These are phyloP conservation scores for Rhinoptilus africanus DNA, from an alignment of 2,113 vertebrate species.

Conservation along the genomic window DNA sequence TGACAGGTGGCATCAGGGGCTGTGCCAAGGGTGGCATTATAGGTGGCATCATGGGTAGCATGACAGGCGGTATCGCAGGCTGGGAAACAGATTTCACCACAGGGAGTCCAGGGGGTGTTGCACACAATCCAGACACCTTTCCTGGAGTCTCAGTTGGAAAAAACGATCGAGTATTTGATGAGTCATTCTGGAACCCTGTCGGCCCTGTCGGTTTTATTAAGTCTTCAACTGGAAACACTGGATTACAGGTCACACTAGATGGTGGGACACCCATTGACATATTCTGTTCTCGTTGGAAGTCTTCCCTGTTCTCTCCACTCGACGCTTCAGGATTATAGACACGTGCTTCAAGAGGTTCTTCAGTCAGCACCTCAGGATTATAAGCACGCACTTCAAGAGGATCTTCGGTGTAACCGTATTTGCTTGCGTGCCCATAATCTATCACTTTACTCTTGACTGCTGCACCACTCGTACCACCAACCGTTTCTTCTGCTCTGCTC, in stretches of 20 bases:
- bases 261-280: constrained; percentile 12
- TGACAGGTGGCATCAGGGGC: constrained; percentile 57
- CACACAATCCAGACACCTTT: constrained; percentile 64
- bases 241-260: constrained; percentile 15
- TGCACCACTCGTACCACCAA: constrained; percentile 63
- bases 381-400: constrained; percentile 68
- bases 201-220: constrained; percentile 45
- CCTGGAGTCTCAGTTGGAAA: constrained; percentile 60
- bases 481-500: constrained; percentile 60
- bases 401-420: constrained; percentile 78
- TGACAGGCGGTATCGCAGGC: not conserved
- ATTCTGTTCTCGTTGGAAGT: constrained; percentile 58
- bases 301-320: constrained; percentile 57
- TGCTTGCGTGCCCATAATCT: constrained; percentile 92
- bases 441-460: constrained; percentile 84
- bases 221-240: constrained; percentile 69
- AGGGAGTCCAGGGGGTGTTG: constrained; percentile 38
- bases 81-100: constrained; percentile 59
- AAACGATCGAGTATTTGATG: constrained; percentile 44
- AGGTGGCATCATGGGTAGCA: constrained; percentile 25
- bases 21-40: constrained; percentile 58
- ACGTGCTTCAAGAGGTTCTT: constrained; percentile 65
- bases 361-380: constrained; percentile 53
- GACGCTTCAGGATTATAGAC: constrained; percentile 62
- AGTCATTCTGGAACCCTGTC: constrained; percentile 46